A percentile compares a stretch with the other conserved stretches of the same genome.
Conservation (phyloP, 2,113 vertebrate species). For the Taxidea taxus region DNA sequence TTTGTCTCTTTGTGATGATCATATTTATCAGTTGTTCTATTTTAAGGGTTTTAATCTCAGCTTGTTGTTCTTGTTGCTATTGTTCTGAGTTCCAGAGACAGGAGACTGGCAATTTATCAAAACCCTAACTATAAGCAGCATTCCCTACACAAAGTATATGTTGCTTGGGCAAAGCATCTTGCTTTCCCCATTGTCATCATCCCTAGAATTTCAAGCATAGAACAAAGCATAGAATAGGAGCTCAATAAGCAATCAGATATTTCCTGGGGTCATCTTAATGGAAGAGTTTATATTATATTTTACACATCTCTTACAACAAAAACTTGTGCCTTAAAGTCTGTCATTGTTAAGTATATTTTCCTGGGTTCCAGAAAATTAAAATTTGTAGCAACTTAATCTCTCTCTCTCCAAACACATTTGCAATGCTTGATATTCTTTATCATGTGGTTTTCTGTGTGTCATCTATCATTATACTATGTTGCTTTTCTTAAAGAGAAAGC, state of each 20-base stretch:
- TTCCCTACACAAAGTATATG: neutral
- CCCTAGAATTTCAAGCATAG: neutral
- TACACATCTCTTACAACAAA: neutral
- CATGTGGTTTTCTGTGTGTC: neutral
- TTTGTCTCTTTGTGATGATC: neutral
- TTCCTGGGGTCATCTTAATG: neutral
- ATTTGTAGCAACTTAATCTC: slow-evolving; percentile 37
- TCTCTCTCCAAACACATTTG: slow-evolving; percentile 49
- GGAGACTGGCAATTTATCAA: neutral
- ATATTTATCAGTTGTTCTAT: neutral
- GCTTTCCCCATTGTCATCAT: neutral
- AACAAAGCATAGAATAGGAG: neutral
- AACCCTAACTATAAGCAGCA: neutral
- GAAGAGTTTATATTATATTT: slow-evolving; percentile 2
- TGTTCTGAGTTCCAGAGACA: neutral
- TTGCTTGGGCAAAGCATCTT: neutral
- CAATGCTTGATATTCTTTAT: slow-evolving; percentile 26
- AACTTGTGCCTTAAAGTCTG: neutral
- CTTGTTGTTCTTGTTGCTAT: neutral
- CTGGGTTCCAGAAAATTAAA: slow-evolving; percentile 60
- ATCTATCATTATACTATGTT: slow-evolving; percentile 1
- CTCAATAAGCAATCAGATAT: neutral
- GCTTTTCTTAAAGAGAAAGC: slow-evolving; percentile 47
- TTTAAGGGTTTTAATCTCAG: slow-evolving; percentile 25
- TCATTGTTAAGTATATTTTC: slow-evolving; percentile 39